Conservation (phyloP, 2,113 vertebrate species). For the Pterophyllum scalare region DNA sequence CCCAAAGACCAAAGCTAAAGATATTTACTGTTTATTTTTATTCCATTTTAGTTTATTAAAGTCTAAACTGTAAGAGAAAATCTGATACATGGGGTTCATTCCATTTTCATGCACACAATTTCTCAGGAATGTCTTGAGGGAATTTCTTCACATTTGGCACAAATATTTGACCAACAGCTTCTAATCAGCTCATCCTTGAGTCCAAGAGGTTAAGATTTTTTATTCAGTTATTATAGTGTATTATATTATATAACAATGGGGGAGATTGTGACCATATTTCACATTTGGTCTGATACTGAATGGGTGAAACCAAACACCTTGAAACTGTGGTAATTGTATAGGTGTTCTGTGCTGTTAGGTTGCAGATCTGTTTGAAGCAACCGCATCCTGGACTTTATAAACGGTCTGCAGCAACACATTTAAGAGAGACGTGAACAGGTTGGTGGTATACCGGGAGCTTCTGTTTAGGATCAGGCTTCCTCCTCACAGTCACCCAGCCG, state of each 20-base stretch:
- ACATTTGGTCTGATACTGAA: background rate
- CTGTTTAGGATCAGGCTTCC: no score
- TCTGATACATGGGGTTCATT: background rate
- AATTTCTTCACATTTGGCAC: background rate
- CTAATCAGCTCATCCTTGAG: background rate
- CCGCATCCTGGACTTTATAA: background rate
- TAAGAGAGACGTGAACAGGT: no score
- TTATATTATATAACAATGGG: background rate
- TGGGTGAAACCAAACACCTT: background rate
- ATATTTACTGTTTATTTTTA: background rate
- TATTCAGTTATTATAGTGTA: background rate
- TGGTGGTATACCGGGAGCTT: no score
- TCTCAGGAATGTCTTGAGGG: rapidly evolving
- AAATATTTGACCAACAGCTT: background rate
- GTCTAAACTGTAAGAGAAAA: background rate
- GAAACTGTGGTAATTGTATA: background rate
- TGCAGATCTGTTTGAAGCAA: no score
- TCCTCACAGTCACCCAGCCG: no score
- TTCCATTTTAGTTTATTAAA: background rate
- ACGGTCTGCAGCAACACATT: background rate
- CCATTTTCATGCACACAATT: background rate
- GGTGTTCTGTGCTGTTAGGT: no score
- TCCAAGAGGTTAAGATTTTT: background rate
- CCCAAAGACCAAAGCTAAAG: background rate
- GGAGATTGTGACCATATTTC: background rate